A percentile compares a stretch with the other conserved stretches of the same genome.
phyloP scores from a whole-genome alignment of 1,140 invertebrate genomes.

The Diachasma alloeum region DNA sequence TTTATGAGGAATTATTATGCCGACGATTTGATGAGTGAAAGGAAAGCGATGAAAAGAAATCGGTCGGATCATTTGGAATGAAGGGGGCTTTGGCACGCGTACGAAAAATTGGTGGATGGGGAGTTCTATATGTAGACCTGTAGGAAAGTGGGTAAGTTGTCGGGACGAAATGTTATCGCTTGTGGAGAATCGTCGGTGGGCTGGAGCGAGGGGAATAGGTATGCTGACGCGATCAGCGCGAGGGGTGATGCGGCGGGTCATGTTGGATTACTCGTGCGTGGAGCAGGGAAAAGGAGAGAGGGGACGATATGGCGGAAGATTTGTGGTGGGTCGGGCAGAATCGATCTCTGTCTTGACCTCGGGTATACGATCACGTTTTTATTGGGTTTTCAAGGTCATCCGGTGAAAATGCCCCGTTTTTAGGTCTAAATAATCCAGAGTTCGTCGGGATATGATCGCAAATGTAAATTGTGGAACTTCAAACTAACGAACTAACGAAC shows the following conservation, averaged over 20 bases:
- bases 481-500: too few relatives aligned
- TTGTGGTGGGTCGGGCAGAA: constrained; percentile 38
- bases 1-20: not conserved
- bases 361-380: constrained; percentile 44
- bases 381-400: not conserved
- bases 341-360: constrained; percentile 63
- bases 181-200: constrained; percentile 44
- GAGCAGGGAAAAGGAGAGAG: constrained; percentile 17
- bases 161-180: constrained; percentile 61
- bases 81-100: not conserved
- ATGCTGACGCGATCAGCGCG: too few relatives aligned
- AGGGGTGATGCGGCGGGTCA: too few relatives aligned
- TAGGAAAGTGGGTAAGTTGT: constrained; percentile 39
- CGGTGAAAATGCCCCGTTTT: too few relatives aligned
- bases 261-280: constrained; percentile 14
- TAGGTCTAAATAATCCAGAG: too few relatives aligned
- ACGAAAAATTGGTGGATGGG: constrained; percentile 11
- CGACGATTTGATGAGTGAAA: not conserved
- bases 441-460: too few relatives aligned
- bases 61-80: not conserved
- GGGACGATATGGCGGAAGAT: constrained; percentile 38
- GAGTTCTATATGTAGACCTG: constrained; percentile 29
- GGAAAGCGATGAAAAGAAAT: not conserved
- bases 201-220: constrained; percentile 46
- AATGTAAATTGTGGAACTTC: too few relatives aligned